Evolutionary conservation across 2,797 vertebrate species (phyloP), one percentile per base, ranked within the genome.

Genomic region (Antennarius maculatus): DNA sequence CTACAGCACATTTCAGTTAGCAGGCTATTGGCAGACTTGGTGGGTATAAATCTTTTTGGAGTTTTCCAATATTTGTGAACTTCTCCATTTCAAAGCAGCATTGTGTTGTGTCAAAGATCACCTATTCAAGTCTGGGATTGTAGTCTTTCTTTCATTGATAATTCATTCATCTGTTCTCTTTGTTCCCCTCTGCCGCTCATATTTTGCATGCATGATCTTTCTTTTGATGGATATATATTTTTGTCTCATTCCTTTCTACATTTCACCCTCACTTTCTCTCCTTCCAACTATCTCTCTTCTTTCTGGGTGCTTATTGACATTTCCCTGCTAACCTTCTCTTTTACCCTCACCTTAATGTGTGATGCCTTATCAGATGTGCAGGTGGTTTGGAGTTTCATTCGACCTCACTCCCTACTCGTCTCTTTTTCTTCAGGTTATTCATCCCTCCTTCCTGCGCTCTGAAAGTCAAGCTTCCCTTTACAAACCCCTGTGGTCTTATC

Each of bases 391-490:
- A 85, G 93, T 95, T 95, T 95, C 95, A 94, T 84, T 85, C 58
- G 46, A 85, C 90, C 75, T 93, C 91, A 92, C 90, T 89, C 69
- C 89, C 82, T 77, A 34, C 83, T 82, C 92, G 94, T 90, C 90
- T 89, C 79, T 90, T 82, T 61, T 93, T 90, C 94, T 92, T 13
- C 88, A 85, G 55, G 52, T 85, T 92, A 92, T 95, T 95, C 94
- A 95, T 92, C 66, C 89, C 81, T 79, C 75, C 93, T 96, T 96
- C 94, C 95, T 96, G 94, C 88, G 81, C 83, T 82, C 93, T 93
- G 94, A 96, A 95, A 96, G 95, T 93, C 95, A 93, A 94, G 94
- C 94, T 94, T 89, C 84, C 80, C 71, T 88, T 92, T 94, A 96
- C 95, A 96, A 96, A 92, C 91, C 92, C 68, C 39, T 73, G 79